Percentiles rank a stretch among this genome's conserved stretches.
Evolutionary conservation across 2,113 vertebrate species (phyloP).

Genomic region (Todiramphus saurophagus): DNA sequence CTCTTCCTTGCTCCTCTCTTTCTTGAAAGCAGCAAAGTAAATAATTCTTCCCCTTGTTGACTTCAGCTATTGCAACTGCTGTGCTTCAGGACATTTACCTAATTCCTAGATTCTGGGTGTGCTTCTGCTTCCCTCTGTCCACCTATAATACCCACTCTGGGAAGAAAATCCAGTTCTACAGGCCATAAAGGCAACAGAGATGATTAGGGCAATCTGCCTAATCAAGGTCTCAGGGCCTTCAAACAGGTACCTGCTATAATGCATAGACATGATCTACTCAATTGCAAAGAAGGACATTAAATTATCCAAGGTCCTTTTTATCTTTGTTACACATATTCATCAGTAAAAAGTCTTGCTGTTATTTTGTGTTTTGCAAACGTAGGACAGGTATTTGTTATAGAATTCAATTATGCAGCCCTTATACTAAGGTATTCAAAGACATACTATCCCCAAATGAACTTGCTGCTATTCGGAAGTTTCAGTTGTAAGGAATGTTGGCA

Average conservation of each 20-base stretch:
- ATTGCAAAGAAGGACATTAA: not conserved
- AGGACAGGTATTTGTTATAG: not conserved
- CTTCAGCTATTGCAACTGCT: not conserved
- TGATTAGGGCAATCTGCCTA: not conserved
- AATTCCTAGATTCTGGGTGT: not conserved
- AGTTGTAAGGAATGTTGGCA: not conserved
- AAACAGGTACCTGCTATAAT: not conserved
- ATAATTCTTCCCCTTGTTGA: not conserved
- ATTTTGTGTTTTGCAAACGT: not conserved
- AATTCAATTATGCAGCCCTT: not conserved
- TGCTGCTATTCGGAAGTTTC: not conserved
- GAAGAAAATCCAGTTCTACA: not conserved
- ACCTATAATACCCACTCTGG: rapidly evolving
- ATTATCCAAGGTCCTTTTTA: not conserved
- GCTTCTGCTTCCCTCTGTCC: not conserved
- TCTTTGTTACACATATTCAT: not conserved
- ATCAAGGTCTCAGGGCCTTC: not conserved
- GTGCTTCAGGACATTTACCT: not conserved
- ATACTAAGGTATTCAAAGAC: not conserved
- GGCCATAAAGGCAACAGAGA: not conserved
- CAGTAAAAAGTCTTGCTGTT: not conserved
- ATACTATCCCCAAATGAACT: not conserved
- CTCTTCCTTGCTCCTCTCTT: not conserved
- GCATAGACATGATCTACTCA: not conserved
- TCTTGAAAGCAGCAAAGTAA: not conserved